These are phyloP conservation scores for Sardina pilchardus DNA, from an alignment of 2,113 vertebrate species.

Conservation along the genomic window DNA sequence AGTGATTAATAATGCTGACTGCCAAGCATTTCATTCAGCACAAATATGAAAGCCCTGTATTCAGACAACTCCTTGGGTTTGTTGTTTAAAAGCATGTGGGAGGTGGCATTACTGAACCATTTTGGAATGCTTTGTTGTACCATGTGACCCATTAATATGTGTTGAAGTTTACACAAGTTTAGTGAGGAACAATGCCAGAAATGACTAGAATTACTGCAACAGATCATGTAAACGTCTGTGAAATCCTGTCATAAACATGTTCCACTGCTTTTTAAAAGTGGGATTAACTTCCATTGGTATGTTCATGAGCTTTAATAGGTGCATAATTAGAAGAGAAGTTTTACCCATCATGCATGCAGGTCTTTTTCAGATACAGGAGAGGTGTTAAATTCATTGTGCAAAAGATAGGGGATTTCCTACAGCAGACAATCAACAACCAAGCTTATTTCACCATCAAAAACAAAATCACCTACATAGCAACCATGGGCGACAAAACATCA, in stretches of 20 bases:
- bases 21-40: neutral
- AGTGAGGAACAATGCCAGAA: too few species aligned
- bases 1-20: neutral
- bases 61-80: neutral
- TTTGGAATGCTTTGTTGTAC: too few species aligned
- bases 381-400: too few species aligned
- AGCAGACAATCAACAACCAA: too few species aligned
- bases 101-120: too few species aligned
- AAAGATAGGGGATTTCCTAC: too few species aligned
- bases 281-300: neutral
- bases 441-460: too few species aligned
- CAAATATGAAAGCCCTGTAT: neutral
- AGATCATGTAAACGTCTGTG: neutral
- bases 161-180: too few species aligned
- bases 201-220: too few species aligned
- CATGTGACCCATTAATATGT: too few species aligned
- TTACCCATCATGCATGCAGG: neutral
- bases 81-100: neutral
- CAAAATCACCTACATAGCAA: too few species aligned
- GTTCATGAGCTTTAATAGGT: neutral
- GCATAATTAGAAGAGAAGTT: neutral
- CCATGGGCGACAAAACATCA: too few species aligned
- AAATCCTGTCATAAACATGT: neutral
- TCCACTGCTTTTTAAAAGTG: neutral
- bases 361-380: neutral